Conservation (phyloP, 2,113 vertebrate species). For the Oenanthe oenanthe region DNA sequence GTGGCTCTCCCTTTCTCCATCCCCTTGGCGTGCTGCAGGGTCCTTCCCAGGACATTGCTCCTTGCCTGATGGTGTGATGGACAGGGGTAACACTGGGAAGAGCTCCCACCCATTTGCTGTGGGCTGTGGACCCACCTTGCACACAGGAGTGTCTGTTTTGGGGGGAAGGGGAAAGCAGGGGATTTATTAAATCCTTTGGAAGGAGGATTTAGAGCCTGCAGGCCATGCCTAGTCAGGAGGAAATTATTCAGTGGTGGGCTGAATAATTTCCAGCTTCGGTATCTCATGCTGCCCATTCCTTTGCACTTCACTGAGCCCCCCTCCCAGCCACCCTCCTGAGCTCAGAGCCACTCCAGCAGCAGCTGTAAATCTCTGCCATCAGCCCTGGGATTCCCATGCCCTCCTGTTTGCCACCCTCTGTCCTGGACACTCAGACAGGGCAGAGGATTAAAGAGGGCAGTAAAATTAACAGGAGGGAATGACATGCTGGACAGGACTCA, state of each 20-base stretch:
- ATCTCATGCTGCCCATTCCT: neutral
- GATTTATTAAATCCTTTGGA: neutral
- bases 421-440: neutral
- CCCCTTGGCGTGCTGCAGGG: neutral
- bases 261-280: neutral
- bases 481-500: neutral
- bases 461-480: neutral
- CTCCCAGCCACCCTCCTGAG: neutral
- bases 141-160: neutral
- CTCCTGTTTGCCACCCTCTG: neutral
- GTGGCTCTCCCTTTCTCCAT: neutral
- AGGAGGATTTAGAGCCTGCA: neutral
- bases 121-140: neutral
- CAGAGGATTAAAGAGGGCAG: neutral
- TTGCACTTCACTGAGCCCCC: neutral
- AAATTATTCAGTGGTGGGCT: neutral
- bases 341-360: neutral
- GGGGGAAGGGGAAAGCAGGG: neutral
- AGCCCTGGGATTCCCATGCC: neutral
- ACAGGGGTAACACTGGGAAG: rapidly evolving
- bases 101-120: neutral
- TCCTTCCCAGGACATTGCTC: neutral
- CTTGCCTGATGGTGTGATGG: neutral
- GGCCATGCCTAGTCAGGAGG: neutral
- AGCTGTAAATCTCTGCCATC: neutral